Percentiles rank a stretch among this genome's conserved stretches.
These are phyloP conservation scores for Hipparchia semele DNA, from an alignment of 2,888 invertebrate genomes.

Conservation along the genomic window DNA sequence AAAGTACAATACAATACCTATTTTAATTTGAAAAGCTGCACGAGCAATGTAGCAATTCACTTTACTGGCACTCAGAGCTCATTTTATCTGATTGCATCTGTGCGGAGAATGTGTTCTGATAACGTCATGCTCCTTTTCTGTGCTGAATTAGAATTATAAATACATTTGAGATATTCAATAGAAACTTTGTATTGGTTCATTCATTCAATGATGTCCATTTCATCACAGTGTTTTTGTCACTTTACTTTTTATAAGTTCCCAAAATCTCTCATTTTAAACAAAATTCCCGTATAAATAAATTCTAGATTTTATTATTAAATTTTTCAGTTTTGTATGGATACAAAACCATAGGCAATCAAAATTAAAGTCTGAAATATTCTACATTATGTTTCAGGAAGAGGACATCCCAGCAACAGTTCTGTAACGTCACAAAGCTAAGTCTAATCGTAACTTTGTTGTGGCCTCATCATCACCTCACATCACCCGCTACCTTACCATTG, in stretches of 20 bases:
- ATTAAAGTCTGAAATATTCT: neutral
- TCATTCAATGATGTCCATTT: too few relatives aligned
- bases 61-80: neutral
- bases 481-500: slow-evolving; percentile 75
- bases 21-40: too few relatives aligned
- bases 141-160: too few relatives aligned
- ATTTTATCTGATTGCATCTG: neutral
- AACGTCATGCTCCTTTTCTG: too few relatives aligned
- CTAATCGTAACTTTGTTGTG: slow-evolving; percentile 72
- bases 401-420: slow-evolving; percentile 78
- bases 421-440: slow-evolving; percentile 79
- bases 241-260: too few relatives aligned
- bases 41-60: too few relatives aligned
- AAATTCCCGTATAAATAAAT: too few relatives aligned
- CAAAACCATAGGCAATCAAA: neutral
- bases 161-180: too few relatives aligned
- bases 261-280: too few relatives aligned
- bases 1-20: too few relatives aligned
- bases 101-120: neutral
- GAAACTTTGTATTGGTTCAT: too few relatives aligned
- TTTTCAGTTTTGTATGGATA: neutral
- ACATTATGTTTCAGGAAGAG: slow-evolving; percentile 65
- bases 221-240: too few relatives aligned
- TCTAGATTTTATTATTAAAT: neutral
- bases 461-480: slow-evolving; percentile 70